phyloP scores from a whole-genome alignment of 1,140 invertebrate genomes.

The Melanaphis sacchari region DNA sequence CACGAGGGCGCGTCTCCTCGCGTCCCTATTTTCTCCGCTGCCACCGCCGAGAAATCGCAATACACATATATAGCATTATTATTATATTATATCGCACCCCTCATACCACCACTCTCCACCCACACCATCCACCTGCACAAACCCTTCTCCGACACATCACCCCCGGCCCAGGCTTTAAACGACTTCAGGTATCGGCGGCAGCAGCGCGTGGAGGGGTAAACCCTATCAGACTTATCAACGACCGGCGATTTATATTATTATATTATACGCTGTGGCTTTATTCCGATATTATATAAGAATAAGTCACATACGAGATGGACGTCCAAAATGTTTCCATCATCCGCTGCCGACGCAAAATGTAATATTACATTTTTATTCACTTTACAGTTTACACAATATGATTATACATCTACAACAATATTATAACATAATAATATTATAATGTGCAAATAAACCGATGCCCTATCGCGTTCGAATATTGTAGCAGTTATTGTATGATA shows the following conservation, averaged over 20 bases:
- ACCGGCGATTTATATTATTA: slow-evolving; percentile 47
- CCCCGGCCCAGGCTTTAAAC: neutral
- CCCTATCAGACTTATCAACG: slow-evolving; percentile 56
- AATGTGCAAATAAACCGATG: too few species aligned
- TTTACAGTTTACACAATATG: neutral
- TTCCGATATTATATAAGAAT: slow-evolving; percentile 21
- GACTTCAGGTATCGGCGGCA: slow-evolving; percentile 45
- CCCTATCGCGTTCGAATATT: too few species aligned
- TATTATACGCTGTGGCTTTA: slow-evolving; percentile 20
- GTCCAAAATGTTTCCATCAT: neutral
- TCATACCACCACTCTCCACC: neutral
- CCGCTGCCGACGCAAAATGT: neutral
- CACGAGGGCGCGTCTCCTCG: neutral
- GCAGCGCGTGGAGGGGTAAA: neutral
- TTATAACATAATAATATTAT: too few species aligned
- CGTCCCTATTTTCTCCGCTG: neutral
- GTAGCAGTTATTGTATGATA: too few species aligned
- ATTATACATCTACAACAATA: neutral
- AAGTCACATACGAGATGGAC: neutral
- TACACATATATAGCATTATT: slow-evolving; percentile 37
- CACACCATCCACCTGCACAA: neutral
- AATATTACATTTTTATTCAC: neutral
- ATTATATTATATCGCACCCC: slow-evolving; percentile 49
- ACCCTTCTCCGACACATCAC: neutral
- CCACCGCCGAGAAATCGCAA: slow-evolving; percentile 45